These are phyloP conservation scores for Cisticola juncidis DNA, from an alignment of 2,113 vertebrate genomes.

Conservation along the genomic window DNA sequence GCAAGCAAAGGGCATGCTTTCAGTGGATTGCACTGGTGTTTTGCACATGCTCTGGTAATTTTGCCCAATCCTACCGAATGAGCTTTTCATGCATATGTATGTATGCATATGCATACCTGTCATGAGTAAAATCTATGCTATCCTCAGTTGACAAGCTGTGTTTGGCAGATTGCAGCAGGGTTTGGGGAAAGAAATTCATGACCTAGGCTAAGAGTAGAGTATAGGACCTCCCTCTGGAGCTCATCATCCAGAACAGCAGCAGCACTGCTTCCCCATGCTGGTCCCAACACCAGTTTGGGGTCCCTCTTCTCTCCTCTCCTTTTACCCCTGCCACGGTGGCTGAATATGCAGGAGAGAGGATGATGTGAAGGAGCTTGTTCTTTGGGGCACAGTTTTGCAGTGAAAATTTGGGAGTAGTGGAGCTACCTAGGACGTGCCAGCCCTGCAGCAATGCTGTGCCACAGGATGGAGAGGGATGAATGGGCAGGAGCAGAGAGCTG, in stretches of 20 bases:
- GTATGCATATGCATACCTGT: background rate
- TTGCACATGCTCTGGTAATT: background rate
- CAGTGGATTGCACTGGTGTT: background rate
- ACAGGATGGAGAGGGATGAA: background rate
- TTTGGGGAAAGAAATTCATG: background rate
- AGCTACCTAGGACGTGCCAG: accelerated
- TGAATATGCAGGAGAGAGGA: background rate
- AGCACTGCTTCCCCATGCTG: background rate
- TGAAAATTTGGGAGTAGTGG: background rate
- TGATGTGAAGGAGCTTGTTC: background rate
- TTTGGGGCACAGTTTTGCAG: accelerated
- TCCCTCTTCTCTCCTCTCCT: background rate
- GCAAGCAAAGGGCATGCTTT: background rate
- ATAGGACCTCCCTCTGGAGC: background rate
- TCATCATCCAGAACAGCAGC: background rate
- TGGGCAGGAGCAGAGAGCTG: accelerated
- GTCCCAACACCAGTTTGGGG: accelerated
- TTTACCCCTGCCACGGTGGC: background rate
- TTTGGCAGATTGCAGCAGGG: background rate
- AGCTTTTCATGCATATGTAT: background rate
- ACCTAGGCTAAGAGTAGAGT: background rate
- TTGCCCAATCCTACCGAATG: background rate
- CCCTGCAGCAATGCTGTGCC: background rate
- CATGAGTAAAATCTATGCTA: background rate
- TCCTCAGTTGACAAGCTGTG: background rate